Evolutionary conservation across 1,140 invertebrate genomes (phyloP), one percentile per base, ranked within the genome.

Genomic region (Epicauta chinensis): DNA sequence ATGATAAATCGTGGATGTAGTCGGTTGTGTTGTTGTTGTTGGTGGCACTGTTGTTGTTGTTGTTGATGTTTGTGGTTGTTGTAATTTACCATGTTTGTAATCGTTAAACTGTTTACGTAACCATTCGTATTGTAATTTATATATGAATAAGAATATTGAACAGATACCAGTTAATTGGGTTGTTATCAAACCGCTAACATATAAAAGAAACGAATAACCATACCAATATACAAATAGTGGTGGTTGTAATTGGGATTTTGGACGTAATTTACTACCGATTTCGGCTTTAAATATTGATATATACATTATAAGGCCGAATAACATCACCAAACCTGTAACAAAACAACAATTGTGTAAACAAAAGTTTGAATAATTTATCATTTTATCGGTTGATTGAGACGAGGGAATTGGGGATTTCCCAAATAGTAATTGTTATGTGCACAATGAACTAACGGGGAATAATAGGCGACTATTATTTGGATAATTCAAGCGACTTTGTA

Each of bases 281-380:
- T 93, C 90, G 0, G 89, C 82, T 72, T 93, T 93, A 64, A 94
- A 87, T 43, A 91, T 83, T 9, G 90, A 91, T 75, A 94, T 91
- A 79, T 93, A 94, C 77, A 93, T 89, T 56, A 94, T 87, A 64
- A 93, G 80, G 14, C 89, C 90, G 46, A 89, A 85, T 45, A 93
- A 78, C 84, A 93, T 91, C 44, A 91, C 75, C 31, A 94, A 74
- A 65, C 90, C 91, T 92, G 72, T 13, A 77, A 76, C 32, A 53
- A 42, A 34, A n/a, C 5, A 34, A 34, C 32, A 34, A 34, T 7
- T 11, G 6, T 7, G 5, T 7, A 34, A 11, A 1, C 3, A 34
- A 34, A 34, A 2, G 6, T 0, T 34, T 34, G 5, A 34, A 34
- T 0, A 5, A 34, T n/a, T n/a, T n/a, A n/a, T n/a, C n/a, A n/a